These are phyloP conservation scores for Australoheros facetus DNA, from an alignment of 2,797 vertebrate species.

Conservation along the genomic window DNA sequence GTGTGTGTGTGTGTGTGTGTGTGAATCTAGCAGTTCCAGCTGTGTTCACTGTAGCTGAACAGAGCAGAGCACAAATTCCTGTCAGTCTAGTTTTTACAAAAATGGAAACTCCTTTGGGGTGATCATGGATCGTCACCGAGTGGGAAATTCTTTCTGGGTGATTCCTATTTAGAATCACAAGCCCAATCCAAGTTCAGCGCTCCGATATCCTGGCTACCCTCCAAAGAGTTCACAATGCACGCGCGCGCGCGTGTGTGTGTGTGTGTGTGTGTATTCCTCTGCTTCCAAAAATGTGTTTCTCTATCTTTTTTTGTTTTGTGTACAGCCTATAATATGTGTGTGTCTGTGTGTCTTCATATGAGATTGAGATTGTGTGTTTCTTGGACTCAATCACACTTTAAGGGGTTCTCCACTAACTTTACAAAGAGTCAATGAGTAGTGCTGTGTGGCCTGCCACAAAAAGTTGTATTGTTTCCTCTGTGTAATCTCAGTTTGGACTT, in stretches of 20 bases:
- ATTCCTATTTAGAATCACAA: constrained; percentile 26
- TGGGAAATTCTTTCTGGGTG: constrained; percentile 13
- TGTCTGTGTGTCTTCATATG: not conserved
- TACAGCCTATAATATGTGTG: not conserved
- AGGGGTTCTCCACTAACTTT: not conserved
- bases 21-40: constrained; percentile 13
- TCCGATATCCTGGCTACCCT: not conserved
- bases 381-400: constrained; percentile 16
- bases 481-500: not conserved
- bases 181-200: constrained; percentile 2
- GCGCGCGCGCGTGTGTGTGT: not conserved
- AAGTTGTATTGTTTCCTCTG: not conserved
- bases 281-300: not conserved
- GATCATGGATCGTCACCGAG: constrained; percentile 38
- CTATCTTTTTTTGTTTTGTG: not conserved
- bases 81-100: constrained; percentile 27
- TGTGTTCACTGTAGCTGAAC: constrained; percentile 19
- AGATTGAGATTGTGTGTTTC: constrained; percentile 2
- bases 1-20: constrained; percentile 14
- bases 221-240: not conserved
- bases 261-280: constrained; percentile 8
- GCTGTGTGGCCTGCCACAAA: not conserved
- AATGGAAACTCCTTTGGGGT: constrained; percentile 13
- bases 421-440: constrained; percentile 1
- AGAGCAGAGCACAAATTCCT: constrained; percentile 14